Conservation (phyloP, 2,797 vertebrate species). For the Sarcoramphus papa region DNA sequence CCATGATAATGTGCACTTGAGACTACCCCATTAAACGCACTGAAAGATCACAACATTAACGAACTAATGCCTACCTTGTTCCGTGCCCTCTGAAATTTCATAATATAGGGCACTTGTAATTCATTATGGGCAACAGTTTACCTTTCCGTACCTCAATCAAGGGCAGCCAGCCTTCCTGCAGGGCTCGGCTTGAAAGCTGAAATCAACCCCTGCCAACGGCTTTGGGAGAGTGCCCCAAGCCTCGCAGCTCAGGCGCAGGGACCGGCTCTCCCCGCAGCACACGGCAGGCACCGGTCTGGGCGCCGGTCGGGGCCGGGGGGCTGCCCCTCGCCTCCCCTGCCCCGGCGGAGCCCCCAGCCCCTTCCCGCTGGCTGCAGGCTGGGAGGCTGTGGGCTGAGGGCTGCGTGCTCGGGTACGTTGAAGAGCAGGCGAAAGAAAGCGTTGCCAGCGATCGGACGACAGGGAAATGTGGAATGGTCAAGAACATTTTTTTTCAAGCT, state of each 20-base stretch:
- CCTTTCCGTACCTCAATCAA: fast-evolving
- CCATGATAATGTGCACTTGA: neutral
- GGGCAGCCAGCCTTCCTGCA: neutral
- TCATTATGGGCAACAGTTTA: neutral
- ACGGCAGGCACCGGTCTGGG: neutral
- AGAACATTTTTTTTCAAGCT: neutral
- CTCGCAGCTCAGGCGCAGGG: too few relatives aligned
- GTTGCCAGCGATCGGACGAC: neutral
- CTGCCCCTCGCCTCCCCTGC: too few relatives aligned
- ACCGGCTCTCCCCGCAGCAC: neutral
- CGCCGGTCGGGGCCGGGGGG: neutral
- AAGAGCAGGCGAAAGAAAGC: neutral
- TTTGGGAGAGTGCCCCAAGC: neutral
- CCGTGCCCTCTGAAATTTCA: neutral
- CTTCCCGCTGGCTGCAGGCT: neutral
- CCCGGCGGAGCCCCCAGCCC: neutral
- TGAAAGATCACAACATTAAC: neutral
- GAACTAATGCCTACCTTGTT: neutral
- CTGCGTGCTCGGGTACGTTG: fast-evolving
- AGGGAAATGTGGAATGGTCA: fast-evolving
- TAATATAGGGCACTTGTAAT: too few relatives aligned
- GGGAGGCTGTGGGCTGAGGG: too few relatives aligned
- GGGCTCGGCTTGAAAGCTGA: neutral
- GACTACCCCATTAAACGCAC: neutral
- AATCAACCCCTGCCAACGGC: fast-evolving